Evolutionary conservation across 64 coral and sea anemone species (phyloP).

Genomic region (Pachyseris speciosa): DNA sequence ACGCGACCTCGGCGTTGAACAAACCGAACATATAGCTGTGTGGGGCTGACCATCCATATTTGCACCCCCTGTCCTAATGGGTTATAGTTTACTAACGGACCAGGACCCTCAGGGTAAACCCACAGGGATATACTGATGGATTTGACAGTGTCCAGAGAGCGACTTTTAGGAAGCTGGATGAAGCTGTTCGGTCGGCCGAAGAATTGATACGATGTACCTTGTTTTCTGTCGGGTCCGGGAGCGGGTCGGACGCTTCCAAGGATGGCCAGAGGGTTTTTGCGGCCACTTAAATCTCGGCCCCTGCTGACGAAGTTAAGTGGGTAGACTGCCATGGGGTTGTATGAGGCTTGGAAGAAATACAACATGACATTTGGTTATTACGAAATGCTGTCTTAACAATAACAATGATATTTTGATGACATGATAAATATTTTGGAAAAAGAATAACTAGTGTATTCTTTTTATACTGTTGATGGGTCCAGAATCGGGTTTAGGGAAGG

Average conservation of each 20-base stretch:
- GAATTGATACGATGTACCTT: conserved; percentile 74
- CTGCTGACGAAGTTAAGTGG: conserved; percentile 38
- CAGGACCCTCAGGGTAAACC: conserved; percentile 63
- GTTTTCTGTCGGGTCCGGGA: conserved; percentile 76
- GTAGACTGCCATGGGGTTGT: conserved; percentile 64
- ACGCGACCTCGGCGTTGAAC: conserved; percentile 31
- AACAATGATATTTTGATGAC: no score
- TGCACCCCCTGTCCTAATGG: conserved; percentile 70
- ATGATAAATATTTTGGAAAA: no score
- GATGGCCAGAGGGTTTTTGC: conserved; percentile 65
- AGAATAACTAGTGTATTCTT: no score
- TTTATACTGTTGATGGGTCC: no score
- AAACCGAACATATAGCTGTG: conserved; percentile 56
- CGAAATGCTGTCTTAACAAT: neutral
- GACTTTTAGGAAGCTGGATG: conserved; percentile 74
- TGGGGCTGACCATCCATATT: conserved; percentile 64
- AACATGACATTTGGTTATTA: neutral
- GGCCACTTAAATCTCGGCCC: conserved; percentile 59
- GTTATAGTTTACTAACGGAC: conserved; percentile 75
- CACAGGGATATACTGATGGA: conserved; percentile 82
- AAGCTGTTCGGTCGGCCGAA: conserved; percentile 79
- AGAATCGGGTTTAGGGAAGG: no score
- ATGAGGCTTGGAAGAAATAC: conserved; percentile 38
- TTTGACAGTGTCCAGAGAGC: conserved; percentile 78
- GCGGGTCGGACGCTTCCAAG: conserved; percentile 62